Evolutionary conservation across 2,113 vertebrate species (phyloP).

Genomic region (Scomber colias): DNA sequence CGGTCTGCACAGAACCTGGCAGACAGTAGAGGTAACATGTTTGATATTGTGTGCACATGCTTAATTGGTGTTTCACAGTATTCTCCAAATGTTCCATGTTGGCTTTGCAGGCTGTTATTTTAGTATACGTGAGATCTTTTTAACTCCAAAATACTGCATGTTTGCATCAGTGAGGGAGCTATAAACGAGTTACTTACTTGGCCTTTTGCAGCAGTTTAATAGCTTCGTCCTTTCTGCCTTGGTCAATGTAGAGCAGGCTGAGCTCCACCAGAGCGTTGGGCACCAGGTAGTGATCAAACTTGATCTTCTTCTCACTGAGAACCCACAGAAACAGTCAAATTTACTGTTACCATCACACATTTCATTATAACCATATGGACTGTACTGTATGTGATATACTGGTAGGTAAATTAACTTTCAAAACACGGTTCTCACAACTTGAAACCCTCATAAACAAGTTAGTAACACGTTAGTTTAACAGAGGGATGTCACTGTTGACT

Average conservation of each 20-base stretch:
- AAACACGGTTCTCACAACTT: neutral
- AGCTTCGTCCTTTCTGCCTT: conserved; percentile 82
- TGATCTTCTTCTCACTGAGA: conserved; percentile 86
- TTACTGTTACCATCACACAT: neutral
- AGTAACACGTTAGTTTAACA: neutral
- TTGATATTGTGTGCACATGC: too few species aligned
- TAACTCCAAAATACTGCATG: too few species aligned
- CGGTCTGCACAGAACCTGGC: too few species aligned
- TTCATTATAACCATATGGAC: neutral
- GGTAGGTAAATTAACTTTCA: neutral
- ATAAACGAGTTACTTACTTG: conserved; percentile 79
- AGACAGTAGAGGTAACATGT: too few species aligned
- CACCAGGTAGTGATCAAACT: conserved; percentile 86
- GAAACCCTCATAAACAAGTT: neutral
- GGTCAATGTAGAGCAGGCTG: conserved; percentile 81
- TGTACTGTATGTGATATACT: neutral
- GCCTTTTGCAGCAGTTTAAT: conserved; percentile 85
- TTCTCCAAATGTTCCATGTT: too few species aligned
- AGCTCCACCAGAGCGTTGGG: conserved; percentile 87
- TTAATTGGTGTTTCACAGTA: too few species aligned
- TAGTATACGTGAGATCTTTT: too few species aligned
- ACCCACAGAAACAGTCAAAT: neutral
- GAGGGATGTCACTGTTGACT: neutral
- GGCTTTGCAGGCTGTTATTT: too few species aligned
- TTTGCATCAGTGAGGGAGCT: neutral